Base-by-base conservation (phyloP, 2,797 vertebrate genomes). In the Halcyon chelicuti region DNA sequence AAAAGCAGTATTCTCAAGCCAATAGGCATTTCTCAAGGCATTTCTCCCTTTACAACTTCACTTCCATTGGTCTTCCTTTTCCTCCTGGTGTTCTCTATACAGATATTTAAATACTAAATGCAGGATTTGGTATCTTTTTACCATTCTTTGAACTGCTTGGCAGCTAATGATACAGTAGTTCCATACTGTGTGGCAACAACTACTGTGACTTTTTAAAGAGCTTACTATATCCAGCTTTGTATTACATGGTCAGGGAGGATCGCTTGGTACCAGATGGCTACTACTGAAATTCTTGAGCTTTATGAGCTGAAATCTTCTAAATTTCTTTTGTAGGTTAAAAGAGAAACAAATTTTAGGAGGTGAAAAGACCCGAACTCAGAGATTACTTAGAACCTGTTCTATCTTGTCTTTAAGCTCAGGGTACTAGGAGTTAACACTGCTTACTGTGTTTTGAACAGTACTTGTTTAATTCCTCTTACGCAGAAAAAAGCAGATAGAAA, bases 401-500 rank as follows among this genome's bases (percentile, higher is more conserved):
- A 1, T 72, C 21, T 17, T 73, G 46, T 89, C 37, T 75, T 23
- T 46, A 68, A 92, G 67, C 35, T 37, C 19, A 37, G 33, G 5
- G 4, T 84, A 23, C 70, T 40, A 5, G 42, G 54, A 66, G 18
- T 66, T 92, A 76, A 44, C 10, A 2, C 46, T 86, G n/a, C 77
- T 77, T 70, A 35, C 67, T 70, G 29, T 46, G 29, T 76, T 94
- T 66, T 82, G 55, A 93, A 76, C 60, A 73, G 49, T 49, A 28
- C 46, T 90, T 72, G 58, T 92, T 93, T 75, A 33, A 42, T 78
- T 86, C 61, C 26, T 88, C 42, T 81, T 72, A 44, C 3, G 6
- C 77, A 67, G 28, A 40, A 77, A 86, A 77, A 51, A 84, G 4
- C 68, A 66, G 60, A 62, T 37, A 49, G 22, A 62, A 65, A 33